phyloP scores from a whole-genome alignment of 2,797 vertebrate species.

The Pseudotriccus pelzelni region DNA sequence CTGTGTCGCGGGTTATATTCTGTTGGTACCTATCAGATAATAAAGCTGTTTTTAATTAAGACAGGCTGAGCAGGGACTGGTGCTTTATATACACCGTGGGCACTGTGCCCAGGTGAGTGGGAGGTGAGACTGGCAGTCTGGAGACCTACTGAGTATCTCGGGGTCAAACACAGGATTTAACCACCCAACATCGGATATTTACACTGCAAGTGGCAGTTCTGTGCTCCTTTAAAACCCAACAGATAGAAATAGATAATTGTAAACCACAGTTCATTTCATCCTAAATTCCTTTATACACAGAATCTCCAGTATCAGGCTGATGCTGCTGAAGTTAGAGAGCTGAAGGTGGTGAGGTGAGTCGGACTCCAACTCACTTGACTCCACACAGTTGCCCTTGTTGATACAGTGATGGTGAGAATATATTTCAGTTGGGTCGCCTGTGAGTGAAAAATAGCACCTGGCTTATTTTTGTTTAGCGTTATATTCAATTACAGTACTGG shows the following conservation, averaged over 20 bases:
- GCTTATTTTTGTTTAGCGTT: background rate
- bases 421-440: background rate
- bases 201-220: background rate
- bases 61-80: background rate
- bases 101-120: background rate
- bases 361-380: background rate
- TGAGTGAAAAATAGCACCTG: background rate
- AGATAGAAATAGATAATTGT: background rate
- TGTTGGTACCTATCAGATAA: background rate
- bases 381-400: background rate
- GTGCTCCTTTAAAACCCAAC: background rate
- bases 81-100: background rate
- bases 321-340: background rate
- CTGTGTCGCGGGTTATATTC: background rate
- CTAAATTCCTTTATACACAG: background rate
- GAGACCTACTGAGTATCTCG: background rate
- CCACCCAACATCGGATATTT: background rate
- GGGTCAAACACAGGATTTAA: background rate
- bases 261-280: background rate
- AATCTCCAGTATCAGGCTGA: background rate
- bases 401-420: background rate
- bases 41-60: conserved; percentile 34
- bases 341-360: background rate
- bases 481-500: background rate
- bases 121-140: background rate